A percentile compares a stretch with the other conserved stretches of the same genome.
Evolutionary conservation across 1,140 invertebrate genomes (phyloP).

Genomic region (Scaptomyza montana): DNA sequence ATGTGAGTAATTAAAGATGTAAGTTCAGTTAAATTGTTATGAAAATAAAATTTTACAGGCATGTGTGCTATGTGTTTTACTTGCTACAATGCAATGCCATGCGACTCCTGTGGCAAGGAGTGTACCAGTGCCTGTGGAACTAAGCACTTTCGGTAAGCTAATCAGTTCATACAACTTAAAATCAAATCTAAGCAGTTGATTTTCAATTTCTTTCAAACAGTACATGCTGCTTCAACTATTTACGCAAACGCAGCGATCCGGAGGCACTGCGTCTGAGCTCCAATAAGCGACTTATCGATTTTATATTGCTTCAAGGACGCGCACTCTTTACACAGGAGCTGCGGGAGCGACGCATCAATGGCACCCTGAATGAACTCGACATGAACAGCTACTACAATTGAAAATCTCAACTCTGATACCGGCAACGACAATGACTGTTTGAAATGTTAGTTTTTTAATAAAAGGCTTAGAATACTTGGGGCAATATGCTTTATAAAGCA

Average conservation of each 20-base stretch:
- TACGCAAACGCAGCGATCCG: conserved; percentile 76
- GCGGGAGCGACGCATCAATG: conserved; percentile 61
- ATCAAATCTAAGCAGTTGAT: background rate
- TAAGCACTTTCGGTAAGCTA: conserved; percentile 84
- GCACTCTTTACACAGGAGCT: conserved; percentile 70
- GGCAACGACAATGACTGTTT: conserved; percentile 49
- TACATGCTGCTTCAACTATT: conserved; percentile 80
- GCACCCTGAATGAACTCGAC: conserved; percentile 63
- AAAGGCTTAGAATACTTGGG: conserved; percentile 48
- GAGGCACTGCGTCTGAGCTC: conserved; percentile 68
- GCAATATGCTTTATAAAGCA: conserved; percentile 64
- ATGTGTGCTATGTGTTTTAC: conserved; percentile 57
- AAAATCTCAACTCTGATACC: conserved; percentile 6
- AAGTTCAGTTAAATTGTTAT: too few species aligned
- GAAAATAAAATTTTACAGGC: conserved; percentile 21
- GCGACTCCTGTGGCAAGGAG: conserved; percentile 85
- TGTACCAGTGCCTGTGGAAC: conserved; percentile 85
- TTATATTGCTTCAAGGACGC: conserved; percentile 74
- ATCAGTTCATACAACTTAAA: background rate
- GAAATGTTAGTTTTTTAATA: conserved; percentile 72
- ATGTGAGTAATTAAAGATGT: conserved; percentile 36
- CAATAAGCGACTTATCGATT: conserved; percentile 76
- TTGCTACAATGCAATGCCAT: conserved; percentile 80
- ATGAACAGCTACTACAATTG: conserved; percentile 66
- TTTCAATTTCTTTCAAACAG: conserved; percentile 23